Conservation (phyloP, 2,797 vertebrate genomes). For the Danio choprae region DNA sequence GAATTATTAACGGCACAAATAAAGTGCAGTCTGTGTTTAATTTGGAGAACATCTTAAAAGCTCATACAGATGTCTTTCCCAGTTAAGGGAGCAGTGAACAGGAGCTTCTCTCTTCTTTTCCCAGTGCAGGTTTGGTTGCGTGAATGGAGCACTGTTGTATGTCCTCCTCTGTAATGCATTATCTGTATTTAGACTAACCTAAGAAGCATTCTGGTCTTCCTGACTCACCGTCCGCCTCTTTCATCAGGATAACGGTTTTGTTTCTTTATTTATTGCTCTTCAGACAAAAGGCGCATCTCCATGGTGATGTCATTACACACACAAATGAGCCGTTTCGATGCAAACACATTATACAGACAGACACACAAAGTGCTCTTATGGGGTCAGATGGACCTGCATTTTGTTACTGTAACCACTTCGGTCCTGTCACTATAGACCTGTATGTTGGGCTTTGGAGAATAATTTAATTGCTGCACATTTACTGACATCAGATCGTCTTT, state of each 20-base stretch:
- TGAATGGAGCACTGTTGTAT: neutral
- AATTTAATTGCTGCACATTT: conserved; percentile 1
- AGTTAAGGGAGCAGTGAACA: too few relatives aligned
- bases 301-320: conserved; percentile 74
- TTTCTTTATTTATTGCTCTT: conserved; percentile 72
- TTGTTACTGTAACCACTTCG: neutral
- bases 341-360: neutral
- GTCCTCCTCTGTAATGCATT: neutral
- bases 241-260: conserved; percentile 55
- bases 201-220: conserved; percentile 51
- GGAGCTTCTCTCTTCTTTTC: too few relatives aligned
- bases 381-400: neutral
- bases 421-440: neutral
- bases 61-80: too few relatives aligned
- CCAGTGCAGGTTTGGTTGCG: too few relatives aligned
- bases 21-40: too few relatives aligned
- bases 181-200: conserved; percentile 24
- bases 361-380: conserved; percentile 54
- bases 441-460: conserved; percentile 6
- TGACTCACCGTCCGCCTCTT: conserved; percentile 68
- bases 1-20: too few relatives aligned
- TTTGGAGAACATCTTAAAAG: too few relatives aligned
- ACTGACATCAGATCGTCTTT: conserved; percentile 19
- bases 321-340: conserved; percentile 61
- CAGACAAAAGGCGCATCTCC: conserved; percentile 71